These are phyloP conservation scores for Heterodera carotae DNA, from an alignment of 1,140 invertebrate genomes.

Conservation along the genomic window DNA sequence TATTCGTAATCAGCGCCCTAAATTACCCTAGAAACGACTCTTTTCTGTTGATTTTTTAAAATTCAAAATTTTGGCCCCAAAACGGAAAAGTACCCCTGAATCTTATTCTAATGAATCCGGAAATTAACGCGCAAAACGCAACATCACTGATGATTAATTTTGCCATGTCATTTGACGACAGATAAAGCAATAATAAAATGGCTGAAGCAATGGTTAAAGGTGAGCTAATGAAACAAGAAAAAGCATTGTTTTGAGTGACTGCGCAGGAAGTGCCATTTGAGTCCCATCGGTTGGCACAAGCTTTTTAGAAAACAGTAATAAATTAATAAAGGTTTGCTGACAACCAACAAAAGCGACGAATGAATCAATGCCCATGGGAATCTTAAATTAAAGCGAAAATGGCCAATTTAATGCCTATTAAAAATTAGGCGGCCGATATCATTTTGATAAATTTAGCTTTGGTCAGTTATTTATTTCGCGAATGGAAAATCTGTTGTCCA, in stretches of 20 bases:
- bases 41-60: too few species aligned
- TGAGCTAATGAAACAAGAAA: neutral
- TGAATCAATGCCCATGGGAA: neutral
- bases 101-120: too few species aligned
- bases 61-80: too few species aligned
- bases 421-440: neutral
- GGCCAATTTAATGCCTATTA: neutral
- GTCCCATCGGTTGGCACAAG: neutral
- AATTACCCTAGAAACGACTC: too few species aligned
- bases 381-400: neutral
- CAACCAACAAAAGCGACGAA: neutral
- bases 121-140: too few species aligned
- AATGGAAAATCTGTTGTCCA: conserved; percentile 22
- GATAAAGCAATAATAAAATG: too few species aligned
- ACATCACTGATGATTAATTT: too few species aligned
- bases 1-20: too few species aligned
- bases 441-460: conserved; percentile 2
- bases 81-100: too few species aligned
- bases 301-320: too few species aligned
- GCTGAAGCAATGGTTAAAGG: neutral
- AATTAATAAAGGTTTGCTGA: neutral
- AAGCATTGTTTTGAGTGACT: neutral
- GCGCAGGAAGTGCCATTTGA: neutral
- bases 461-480: neutral
- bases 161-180: too few species aligned